Base-by-base conservation (phyloP, 1,140 invertebrate genomes). In the Eurosta solidaginis region DNA sequence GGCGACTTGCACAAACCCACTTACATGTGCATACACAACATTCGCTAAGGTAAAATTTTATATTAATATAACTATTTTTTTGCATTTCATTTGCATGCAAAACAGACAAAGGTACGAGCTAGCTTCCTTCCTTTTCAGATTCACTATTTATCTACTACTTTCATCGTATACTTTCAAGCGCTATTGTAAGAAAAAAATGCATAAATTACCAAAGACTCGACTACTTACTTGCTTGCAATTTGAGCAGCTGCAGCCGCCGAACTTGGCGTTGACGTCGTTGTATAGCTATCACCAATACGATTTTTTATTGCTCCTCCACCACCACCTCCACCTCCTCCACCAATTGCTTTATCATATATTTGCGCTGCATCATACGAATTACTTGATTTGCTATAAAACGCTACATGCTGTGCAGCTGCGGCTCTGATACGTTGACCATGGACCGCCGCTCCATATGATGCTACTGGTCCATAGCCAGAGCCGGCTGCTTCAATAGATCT, bases 151-250 rank as follows among this genome's bases (percentile, higher is more conserved):
- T 40, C 40, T 68, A 68, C 59, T 68, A 3, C 10, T 36, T 68
- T 40, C 59, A 40, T 68, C 20, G 33, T 36, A 68, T 68, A 68
- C 33, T 40, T 20, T 20, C 33, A 17, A 3, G 17, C 59, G n/a
- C 17, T 7, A 36, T 27, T 9, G 6, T 20, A 7, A 9, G 17
- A 40, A n/a, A 14, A 1, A 36, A 63, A 68, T 9, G 20, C n/a
- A 68, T 9, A n/a, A 14, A 36, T 63, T 63, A 20, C 45, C 50
- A 59, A 2, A 3, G 17, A 74, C 14, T 20, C 20, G 5, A 20
- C 14, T 12, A 79, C 85, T 86, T 82, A 86, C 85, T 86, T 86
- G 81, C 83, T 81, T 78, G 84, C 83, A 81, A 86, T 77, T 81
- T 86, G 85, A 73, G 85, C 85, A 77, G 84, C 83, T 14, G 83